Evolutionary conservation across 2,113 vertebrate genomes (phyloP).

Genomic region (Dendrocopos noguchii): DNA sequence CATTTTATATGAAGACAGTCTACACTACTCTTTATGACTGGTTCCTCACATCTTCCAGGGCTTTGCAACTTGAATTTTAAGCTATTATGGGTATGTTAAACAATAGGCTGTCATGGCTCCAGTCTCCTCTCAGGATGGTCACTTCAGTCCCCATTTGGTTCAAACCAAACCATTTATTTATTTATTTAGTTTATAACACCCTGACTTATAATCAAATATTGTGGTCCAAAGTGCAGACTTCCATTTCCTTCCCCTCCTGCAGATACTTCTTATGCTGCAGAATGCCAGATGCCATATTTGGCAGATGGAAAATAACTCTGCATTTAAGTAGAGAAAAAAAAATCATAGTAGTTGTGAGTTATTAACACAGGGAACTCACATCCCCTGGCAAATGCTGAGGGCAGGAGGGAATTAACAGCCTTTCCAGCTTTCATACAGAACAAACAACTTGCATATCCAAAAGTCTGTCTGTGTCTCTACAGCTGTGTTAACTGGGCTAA

Average conservation of each 20-base stretch:
- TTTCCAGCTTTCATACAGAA: constrained; percentile 17
- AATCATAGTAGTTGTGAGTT: not conserved
- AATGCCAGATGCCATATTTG: not conserved
- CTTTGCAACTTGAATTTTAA: not conserved
- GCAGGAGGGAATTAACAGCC: not conserved
- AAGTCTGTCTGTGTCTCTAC: not conserved
- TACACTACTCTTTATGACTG: not conserved
- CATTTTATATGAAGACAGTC: not conserved
- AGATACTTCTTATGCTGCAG: not conserved
- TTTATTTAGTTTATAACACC: not conserved
- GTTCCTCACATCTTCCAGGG: not conserved
- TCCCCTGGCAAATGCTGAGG: not conserved
- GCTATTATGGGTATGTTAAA: not conserved
- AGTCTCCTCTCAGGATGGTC: not conserved
- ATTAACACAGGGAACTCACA: not conserved
- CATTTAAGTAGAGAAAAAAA: not conserved
- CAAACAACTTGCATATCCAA: not conserved
- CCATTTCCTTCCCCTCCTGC: not conserved
- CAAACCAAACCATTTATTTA: not conserved
- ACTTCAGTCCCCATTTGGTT: not conserved
- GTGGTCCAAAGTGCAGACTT: not conserved
- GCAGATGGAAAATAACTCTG: not conserved
- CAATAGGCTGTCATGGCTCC: not conserved
- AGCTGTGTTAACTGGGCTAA: constrained; percentile 19
- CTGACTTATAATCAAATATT: not conserved